Evolutionary conservation across 2,113 vertebrate species (phyloP), one percentile per base, ranked within the genome.

Genomic region (Orycteropus afer): DNA sequence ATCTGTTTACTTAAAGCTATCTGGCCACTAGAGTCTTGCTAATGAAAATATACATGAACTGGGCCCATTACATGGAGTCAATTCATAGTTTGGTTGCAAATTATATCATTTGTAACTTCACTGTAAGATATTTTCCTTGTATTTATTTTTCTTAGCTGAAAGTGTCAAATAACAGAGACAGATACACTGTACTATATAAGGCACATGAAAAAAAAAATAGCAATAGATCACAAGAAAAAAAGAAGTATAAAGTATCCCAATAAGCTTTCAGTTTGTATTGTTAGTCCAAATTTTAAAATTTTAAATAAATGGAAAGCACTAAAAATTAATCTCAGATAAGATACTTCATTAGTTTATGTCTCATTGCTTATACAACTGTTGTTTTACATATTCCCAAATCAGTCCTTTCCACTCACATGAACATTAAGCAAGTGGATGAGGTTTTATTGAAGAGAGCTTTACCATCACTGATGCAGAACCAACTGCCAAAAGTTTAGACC

Each of bases 341-440:
- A 0, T 51, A 59, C 10, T 59, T 80, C 51, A 92, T 96, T 76
- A 97, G 0, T 96, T 96, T 3, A 88, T 32, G 25, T 97, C 74
- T n/a, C 96, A 97, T 22, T 97, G 95, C 34, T 97, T 98, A 77
- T 98, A 85, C 10, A 99, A 97, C 84, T 99, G 99, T 86, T 99
- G 99, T 25, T 98, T 98, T 0, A 98, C 99, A 74, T 99, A 99
- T 89, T 99, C 98, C 99, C 99, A 99, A 71, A 99, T 99, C 91
- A 99, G 98, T 95, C 98, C 59, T 61, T 10, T 45, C 99, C 99
- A 40, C 98, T 99, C 53, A 99, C 99, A 0, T 99, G 99, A 61
- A 99, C 98, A 7, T 99, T 99, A 97, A 99, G 98, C 1, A 98
- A 99, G 10, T 98, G 98, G 53, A 99, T 99, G 95, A 99, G 98